A percentile compares a stretch with the other conserved stretches of the same genome.
Evolutionary conservation across 2,113 vertebrate species (phyloP).

Genomic region (Melospiza georgiana): DNA sequence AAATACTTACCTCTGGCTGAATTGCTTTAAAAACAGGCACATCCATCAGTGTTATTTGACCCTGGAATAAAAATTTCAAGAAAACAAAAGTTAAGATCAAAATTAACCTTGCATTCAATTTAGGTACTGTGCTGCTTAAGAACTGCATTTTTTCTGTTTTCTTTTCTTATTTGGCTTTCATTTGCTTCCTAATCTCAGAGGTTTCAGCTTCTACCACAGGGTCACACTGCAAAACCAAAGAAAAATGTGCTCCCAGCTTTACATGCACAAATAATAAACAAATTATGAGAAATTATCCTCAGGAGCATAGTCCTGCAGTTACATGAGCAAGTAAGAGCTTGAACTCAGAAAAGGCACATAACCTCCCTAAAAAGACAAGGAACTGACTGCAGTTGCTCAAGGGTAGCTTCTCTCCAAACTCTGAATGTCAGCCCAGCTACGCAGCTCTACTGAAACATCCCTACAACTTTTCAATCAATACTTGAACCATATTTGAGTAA

Average conservation of each 20-base stretch:
- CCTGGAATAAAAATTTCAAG: constrained; percentile 70
- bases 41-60: constrained; percentile 98
- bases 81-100: neutral
- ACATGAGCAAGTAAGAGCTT: neutral
- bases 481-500: neutral
- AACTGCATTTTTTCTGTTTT: neutral
- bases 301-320: neutral
- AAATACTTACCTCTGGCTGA: constrained; percentile 92
- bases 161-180: neutral
- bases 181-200: neutral
- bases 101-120: neutral
- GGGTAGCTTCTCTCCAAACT: neutral
- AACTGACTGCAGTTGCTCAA: neutral
- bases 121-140: neutral
- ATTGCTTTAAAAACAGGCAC: constrained; percentile 98
- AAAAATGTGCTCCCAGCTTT: neutral
- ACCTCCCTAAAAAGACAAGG: neutral
- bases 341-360: neutral
- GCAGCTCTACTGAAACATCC: neutral
- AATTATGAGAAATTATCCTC: neutral
- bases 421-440: neutral
- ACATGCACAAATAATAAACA: neutral
- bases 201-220: neutral
- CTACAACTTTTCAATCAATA: neutral
- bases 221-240: neutral